These are phyloP conservation scores for Crax fasciolata DNA, from an alignment of 2,797 vertebrate genomes.

Conservation along the genomic window DNA sequence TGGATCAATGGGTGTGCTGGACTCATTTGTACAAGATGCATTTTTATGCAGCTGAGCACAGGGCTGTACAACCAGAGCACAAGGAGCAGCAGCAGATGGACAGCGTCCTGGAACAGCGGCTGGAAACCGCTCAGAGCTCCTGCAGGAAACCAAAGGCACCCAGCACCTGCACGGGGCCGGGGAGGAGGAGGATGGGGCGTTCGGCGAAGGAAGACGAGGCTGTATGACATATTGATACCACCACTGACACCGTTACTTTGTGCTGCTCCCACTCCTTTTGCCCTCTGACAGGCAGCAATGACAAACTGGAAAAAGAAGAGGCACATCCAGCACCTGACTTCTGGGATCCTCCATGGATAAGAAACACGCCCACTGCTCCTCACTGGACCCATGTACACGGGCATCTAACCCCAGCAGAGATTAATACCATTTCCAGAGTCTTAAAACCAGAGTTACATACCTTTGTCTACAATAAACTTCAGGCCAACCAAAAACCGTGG, in stretches of 20 bases:
- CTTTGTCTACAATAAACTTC: not conserved
- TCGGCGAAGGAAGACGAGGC: fast-evolving
- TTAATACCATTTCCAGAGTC: not conserved
- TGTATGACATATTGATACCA: fast-evolving
- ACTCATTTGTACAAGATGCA: conserved; percentile 11
- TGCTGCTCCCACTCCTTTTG: not conserved
- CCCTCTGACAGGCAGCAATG: not conserved
- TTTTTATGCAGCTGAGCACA: not conserved
- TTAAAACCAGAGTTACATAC: not conserved
- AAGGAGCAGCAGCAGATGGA: not conserved
- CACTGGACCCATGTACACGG: fast-evolving
- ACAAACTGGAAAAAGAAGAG: not conserved
- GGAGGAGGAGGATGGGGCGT: not conserved
- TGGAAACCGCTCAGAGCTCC: not conserved
- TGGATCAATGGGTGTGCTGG: conserved; percentile 18
- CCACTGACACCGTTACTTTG: not conserved
- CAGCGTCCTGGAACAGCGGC: not conserved
- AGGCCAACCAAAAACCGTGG: not conserved
- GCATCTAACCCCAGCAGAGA: not conserved
- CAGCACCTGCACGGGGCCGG: fast-evolving
- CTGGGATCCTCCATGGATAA: fast-evolving
- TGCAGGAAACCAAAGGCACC: not conserved
- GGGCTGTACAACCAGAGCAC: not conserved
- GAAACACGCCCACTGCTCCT: not conserved
- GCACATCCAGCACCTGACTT: not conserved